Percentiles rank a stretch among this genome's conserved stretches.
These are phyloP conservation scores for Fulmarus glacialis DNA, from an alignment of 2,113 vertebrate genomes.

Conservation along the genomic window DNA sequence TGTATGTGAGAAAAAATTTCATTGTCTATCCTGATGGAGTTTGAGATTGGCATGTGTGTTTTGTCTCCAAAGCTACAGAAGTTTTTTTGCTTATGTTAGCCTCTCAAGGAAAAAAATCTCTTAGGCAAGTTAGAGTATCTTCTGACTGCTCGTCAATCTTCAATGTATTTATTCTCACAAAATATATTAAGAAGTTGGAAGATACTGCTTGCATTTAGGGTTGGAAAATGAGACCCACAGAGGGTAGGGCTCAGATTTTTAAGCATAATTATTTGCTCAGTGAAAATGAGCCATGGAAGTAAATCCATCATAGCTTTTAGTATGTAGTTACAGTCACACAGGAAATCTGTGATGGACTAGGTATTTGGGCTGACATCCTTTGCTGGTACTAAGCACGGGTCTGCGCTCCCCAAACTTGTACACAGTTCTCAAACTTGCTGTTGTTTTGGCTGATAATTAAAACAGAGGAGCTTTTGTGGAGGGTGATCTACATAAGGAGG, in stretches of 20 bases:
- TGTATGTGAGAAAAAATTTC: background rate
- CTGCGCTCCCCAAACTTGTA: background rate
- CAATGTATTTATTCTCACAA: background rate
- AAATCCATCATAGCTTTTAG: background rate
- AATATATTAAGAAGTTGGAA: background rate
- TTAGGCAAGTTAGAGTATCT: background rate
- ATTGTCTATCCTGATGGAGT: background rate
- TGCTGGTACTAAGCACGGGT: background rate
- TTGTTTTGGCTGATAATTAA: background rate
- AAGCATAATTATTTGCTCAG: background rate
- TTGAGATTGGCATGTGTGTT: background rate
- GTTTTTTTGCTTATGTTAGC: background rate
- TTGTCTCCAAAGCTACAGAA: background rate
- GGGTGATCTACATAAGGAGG: accelerated
- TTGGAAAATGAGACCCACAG: background rate
- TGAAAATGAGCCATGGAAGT: background rate
- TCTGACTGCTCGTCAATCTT: background rate
- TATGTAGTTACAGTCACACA: background rate
- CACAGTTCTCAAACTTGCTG: background rate
- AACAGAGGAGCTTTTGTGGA: background rate
- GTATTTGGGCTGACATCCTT: background rate
- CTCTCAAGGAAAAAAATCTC: background rate
- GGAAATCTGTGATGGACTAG: background rate
- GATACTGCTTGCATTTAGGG: background rate
- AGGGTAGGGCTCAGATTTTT: background rate